Conservation (phyloP, 2,797 vertebrate species). For the Megaceryle alcyon region DNA sequence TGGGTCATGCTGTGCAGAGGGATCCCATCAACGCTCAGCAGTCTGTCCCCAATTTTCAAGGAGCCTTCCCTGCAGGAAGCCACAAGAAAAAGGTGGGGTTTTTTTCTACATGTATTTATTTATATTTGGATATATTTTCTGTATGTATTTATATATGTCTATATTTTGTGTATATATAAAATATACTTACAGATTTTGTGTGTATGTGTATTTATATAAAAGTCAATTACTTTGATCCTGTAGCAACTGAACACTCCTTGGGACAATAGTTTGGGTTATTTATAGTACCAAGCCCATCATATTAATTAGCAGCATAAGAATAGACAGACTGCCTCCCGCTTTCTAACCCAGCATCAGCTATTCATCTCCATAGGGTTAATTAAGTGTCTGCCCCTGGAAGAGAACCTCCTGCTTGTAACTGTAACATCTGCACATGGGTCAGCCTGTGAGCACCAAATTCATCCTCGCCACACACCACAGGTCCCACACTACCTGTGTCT, state of each 20-base stretch:
- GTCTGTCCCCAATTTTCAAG: constrained; percentile 89
- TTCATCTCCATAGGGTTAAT: not conserved
- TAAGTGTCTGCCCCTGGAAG: not conserved
- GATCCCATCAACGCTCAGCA: constrained; percentile 91
- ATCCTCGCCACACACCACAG: not conserved
- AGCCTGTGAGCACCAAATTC: rapidly evolving
- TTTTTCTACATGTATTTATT: not conserved
- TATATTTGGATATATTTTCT: not conserved
- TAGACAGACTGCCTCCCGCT: not conserved
- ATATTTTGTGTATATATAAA: not conserved
- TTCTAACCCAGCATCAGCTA: not conserved
- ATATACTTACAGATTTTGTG: not conserved
- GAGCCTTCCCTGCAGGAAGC: constrained; percentile 88
- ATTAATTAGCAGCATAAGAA: not conserved
- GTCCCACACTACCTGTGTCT: not conserved
- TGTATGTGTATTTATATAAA: not conserved
- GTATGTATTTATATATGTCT: not conserved
- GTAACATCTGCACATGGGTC: not conserved
- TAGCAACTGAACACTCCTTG: not conserved
- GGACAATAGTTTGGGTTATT: not conserved
- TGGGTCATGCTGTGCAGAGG: constrained; percentile 89
- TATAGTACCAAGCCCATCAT: not conserved
- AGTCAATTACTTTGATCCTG: not conserved
- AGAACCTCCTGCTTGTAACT: not conserved
- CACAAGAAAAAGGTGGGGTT: not conserved